Percentiles rank a stretch among this genome's conserved stretches.
phyloP scores from a whole-genome alignment of 2,888 invertebrate species.

The Caenorhabditis sulstoni region DNA sequence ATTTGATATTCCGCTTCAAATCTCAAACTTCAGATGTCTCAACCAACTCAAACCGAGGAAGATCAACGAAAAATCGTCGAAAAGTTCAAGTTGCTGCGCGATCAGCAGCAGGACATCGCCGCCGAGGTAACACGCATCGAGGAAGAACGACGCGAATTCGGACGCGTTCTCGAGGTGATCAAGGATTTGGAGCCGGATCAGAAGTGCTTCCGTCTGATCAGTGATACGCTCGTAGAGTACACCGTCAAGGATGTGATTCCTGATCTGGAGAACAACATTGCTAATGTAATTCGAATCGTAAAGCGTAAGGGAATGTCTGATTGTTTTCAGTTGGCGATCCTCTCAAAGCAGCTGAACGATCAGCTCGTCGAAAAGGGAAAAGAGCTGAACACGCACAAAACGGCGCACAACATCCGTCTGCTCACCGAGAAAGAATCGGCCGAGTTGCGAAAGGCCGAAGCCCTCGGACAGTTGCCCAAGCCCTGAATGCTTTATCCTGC shows the following conservation, averaged over 20 bases:
- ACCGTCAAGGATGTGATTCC: conserved; percentile 68
- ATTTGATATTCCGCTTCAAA: no score
- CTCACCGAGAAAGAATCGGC: conserved; percentile 71
- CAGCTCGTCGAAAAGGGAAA: conserved; percentile 74
- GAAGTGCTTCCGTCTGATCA: conserved; percentile 72
- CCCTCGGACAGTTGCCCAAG: conserved; percentile 25
- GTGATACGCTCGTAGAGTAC: conserved; percentile 73
- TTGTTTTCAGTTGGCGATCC: conserved; percentile 61
- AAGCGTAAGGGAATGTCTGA: no score
- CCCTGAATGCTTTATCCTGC: conserved; percentile 9
- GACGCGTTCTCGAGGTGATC: conserved; percentile 69
- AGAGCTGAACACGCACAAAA: conserved; percentile 73
- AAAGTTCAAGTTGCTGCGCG: conserved; percentile 72
- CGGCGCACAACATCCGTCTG: conserved; percentile 74
- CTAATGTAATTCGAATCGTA: conserved; percentile 57
- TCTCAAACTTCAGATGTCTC: conserved; percentile 21
- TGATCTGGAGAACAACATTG: conserved; percentile 61
- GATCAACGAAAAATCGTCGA: conserved; percentile 74
- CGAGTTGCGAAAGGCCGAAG: conserved; percentile 65
- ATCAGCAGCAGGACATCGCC: conserved; percentile 72
- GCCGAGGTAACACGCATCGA: conserved; percentile 69
- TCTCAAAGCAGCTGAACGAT: conserved; percentile 64
- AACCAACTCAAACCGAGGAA: conserved; percentile 45
- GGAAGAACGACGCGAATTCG: conserved; percentile 70
- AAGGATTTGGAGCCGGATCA: conserved; percentile 67